These are phyloP conservation scores for Ormyrus thymus DNA, from an alignment of 2,888 invertebrate genomes.

Conservation along the genomic window DNA sequence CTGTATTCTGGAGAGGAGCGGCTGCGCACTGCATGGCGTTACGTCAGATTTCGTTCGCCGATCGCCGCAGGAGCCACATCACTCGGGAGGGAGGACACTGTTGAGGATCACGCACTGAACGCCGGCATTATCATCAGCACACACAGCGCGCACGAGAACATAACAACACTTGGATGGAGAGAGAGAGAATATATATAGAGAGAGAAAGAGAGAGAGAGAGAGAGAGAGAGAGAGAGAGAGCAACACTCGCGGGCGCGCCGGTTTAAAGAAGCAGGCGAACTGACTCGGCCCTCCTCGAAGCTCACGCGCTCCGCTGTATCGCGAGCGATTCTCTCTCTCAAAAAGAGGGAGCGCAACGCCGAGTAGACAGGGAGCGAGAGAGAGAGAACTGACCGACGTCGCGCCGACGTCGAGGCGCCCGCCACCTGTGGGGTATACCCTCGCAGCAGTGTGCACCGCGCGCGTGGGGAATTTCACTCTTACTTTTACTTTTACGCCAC, in stretches of 20 bases:
- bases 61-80: too few relatives aligned
- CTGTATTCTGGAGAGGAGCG: too few relatives aligned
- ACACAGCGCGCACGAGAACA: neutral
- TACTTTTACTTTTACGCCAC: neutral
- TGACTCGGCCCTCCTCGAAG: slow-evolving; percentile 48
- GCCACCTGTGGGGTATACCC: slow-evolving; percentile 64
- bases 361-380: slow-evolving; percentile 30
- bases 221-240: slow-evolving; percentile 4
- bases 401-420: slow-evolving; percentile 66
- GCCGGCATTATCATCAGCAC: neutral
- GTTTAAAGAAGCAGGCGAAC: slow-evolving; percentile 48
- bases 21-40: too few relatives aligned
- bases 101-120: too few relatives aligned
- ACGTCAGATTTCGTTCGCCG: too few relatives aligned
- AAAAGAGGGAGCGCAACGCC: neutral
- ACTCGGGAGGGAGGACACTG: too few relatives aligned
- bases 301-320: slow-evolving; percentile 28
- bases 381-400: slow-evolving; percentile 52
- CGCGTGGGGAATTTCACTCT: slow-evolving; percentile 11
- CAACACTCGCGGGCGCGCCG: slow-evolving; percentile 41
- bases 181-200: too few relatives aligned
- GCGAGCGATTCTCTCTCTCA: slow-evolving; percentile 10
- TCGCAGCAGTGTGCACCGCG: neutral
- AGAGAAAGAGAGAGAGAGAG: neutral
- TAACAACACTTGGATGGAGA: neutral